Evolutionary conservation across 2,113 vertebrate species (phyloP).

Genomic region (Podiceps cristatus): DNA sequence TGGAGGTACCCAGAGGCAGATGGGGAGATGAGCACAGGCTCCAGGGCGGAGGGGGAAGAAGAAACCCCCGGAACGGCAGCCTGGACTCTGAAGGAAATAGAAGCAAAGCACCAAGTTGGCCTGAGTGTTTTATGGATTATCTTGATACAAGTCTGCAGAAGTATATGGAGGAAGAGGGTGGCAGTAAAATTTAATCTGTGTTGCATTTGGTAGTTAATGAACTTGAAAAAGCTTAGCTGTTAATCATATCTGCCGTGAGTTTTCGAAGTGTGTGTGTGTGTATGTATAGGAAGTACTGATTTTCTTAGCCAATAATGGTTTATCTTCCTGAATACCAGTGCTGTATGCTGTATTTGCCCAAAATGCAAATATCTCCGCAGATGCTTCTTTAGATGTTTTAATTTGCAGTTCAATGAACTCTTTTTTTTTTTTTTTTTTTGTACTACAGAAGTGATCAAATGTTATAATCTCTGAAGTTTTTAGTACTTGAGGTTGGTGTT

Average conservation of each 20-base stretch:
- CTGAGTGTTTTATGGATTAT: not conserved
- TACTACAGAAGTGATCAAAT: not conserved
- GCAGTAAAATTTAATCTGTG: not conserved
- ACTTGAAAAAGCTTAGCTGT: not conserved
- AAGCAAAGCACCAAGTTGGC: not conserved
- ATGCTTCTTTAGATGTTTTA: not conserved
- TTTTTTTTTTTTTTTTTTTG: not conserved
- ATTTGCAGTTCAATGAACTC: not conserved
- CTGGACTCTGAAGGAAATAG: too few relatives aligned
- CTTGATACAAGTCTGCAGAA: not conserved
- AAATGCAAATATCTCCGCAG: not conserved
- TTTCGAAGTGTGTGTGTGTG: not conserved
- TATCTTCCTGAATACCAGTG: not conserved
- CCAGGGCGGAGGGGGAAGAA: rapidly evolving
- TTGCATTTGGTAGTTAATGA: not conserved
- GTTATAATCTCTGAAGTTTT: not conserved
- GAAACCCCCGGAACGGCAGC: rapidly evolving
- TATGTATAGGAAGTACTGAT: not conserved
- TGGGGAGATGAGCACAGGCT: not conserved
- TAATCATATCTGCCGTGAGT: not conserved
- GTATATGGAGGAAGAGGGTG: not conserved
- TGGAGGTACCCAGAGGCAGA: rapidly evolving
- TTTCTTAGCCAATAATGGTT: not conserved
- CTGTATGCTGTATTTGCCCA: not conserved
- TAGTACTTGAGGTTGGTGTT: not conserved